Base-by-base conservation (phyloP, 2,113 vertebrate species). In the Gopherus evgoodei region DNA sequence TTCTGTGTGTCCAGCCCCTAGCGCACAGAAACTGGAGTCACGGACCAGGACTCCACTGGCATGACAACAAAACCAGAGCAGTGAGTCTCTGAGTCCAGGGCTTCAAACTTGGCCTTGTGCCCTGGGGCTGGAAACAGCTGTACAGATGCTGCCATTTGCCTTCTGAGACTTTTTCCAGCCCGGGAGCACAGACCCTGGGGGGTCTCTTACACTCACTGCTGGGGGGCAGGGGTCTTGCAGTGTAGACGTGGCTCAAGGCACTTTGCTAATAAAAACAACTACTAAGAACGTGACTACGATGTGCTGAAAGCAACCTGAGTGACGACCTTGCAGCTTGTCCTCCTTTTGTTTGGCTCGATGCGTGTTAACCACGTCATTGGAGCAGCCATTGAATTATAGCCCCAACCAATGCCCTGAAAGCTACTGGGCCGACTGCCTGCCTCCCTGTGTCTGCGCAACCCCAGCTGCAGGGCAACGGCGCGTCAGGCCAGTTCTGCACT, bases 131-230 rank as follows among this genome's bases (percentile, higher is more conserved):
- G 35, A n/a, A 69, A n/a, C 65, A 69, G 17, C 35, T 9, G 35
- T 16, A 3, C 3, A 16, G 31, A n/a, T 2, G 1, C 31, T n/a
- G 3, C 17, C 17, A 2, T 35, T 69, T 69, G 65, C 16, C 35
- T 35, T 17, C 35, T n/a, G 65, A 21, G 65, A n/a, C 35, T n/a
- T 17, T 21, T n/a, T 65, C 17, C 35, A 10, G 65, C 31, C 16
- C 7, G 4, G 7, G 31, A 21, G 17, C 5, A 17, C 65, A 17
- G n/a, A 16, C 8, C 14, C 65, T 35, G 65, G 35, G 31, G 12
- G 62, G 7, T n/a, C n/a, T n/a, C n/a, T n/a, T n/a, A n/a, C n/a
- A n/a, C 57, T 31, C 25, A 14, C 57, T 29, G 57, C 27, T 5
- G 12, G 27, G 57, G 11, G 57, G 13, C 14, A 50, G 17, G 52